Percentiles rank a stretch among this genome's conserved stretches.
Evolutionary conservation across 2,113 vertebrate genomes (phyloP).

Genomic region (Microcebus tavaratra): DNA sequence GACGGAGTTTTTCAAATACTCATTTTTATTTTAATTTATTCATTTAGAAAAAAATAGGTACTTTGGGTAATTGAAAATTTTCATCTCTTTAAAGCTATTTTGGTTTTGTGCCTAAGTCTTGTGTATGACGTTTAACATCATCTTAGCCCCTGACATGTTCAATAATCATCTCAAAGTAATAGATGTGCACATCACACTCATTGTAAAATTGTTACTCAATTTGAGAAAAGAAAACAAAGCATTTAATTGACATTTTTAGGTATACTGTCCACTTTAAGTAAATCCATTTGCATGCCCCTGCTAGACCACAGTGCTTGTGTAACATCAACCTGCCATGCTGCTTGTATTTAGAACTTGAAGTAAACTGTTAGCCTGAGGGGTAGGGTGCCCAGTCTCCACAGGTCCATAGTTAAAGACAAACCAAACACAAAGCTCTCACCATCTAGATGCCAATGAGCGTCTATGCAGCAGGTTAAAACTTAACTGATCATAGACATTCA

Average conservation of each 20-base stretch:
- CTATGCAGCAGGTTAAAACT: neutral
- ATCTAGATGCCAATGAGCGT: neutral
- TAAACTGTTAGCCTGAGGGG: neutral
- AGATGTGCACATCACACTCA: neutral
- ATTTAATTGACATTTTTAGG: neutral
- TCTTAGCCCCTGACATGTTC: neutral
- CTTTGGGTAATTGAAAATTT: neutral
- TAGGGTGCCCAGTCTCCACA: neutral
- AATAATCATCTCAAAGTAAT: neutral
- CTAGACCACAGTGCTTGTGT: neutral
- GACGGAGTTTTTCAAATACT: neutral
- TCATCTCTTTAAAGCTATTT: neutral
- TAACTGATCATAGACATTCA: neutral
- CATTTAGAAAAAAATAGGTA: neutral
- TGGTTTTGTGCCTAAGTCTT: neutral
- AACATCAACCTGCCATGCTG: neutral
- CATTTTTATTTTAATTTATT: neutral
- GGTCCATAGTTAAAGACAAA: neutral
- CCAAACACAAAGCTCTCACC: neutral
- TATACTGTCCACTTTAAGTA: neutral
- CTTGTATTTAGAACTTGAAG: neutral
- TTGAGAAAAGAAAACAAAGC: neutral
- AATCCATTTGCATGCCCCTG: neutral
- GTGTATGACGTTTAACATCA: neutral
- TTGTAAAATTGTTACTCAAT: neutral